A percentile compares a stretch with the other conserved stretches of the same genome.
phyloP scores from a whole-genome alignment of 2,797 vertebrate genomes.

The Diglossa cyanea region DNA sequence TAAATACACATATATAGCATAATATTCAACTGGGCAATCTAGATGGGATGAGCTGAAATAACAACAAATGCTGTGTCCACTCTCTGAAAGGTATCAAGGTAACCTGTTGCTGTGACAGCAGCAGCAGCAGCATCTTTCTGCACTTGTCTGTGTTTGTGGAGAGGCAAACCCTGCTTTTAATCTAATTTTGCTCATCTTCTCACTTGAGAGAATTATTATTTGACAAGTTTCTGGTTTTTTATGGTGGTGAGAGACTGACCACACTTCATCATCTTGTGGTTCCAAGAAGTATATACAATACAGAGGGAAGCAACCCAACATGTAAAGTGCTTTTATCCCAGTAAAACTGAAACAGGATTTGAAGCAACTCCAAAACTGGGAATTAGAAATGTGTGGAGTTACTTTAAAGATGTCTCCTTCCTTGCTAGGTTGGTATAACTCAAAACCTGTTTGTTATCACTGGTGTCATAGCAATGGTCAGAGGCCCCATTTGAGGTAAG shows the following conservation, averaged over 20 bases:
- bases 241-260: not conserved
- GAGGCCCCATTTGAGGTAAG: not conserved
- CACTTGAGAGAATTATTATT: not conserved
- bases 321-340: not conserved
- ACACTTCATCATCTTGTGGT: not conserved
- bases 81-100: not conserved
- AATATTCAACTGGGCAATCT: not conserved
- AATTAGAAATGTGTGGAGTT: not conserved
- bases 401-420: not conserved
- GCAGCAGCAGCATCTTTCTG: not conserved
- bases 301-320: not conserved
- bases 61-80: not conserved
- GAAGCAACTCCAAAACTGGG: not conserved
- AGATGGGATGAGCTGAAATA: not conserved
- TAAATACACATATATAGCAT: not conserved
- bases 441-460: not conserved
- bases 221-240: not conserved
- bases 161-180: not conserved
- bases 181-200: not conserved
- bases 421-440: not conserved
- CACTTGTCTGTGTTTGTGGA: not conserved
- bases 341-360: not conserved
- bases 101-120: not conserved
- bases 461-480: not conserved
- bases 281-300: not conserved